Evolutionary conservation across 2,888 invertebrate species (phyloP), one percentile per base, ranked within the genome.

Genomic region (Ectropis crepuscularia): DNA sequence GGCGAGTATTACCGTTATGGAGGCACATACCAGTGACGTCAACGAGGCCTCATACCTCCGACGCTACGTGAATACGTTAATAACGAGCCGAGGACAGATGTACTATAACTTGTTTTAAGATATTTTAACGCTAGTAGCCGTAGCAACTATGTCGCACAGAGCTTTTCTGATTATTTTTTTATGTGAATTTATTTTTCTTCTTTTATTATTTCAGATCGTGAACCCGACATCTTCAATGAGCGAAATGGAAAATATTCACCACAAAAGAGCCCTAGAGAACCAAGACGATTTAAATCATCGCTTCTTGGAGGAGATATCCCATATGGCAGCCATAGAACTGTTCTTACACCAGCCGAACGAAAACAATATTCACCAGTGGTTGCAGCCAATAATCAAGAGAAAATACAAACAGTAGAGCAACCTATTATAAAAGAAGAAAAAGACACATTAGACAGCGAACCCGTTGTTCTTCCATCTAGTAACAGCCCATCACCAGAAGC

Each of bases 251-350:
- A 78, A 69, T 80, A 74, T 61, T 61, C 79, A 67, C 80, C 82
- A 71, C 90, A 92, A 41, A 84, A 87, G 73, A 83, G 83, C 43
- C 83, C 84, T 66, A 91, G 91, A 82, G 94, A 94, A 87, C 93
- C 92, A 50, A 86, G 93, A 77, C 93, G 96, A 70, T 97, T 97
- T 80, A 95, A 96, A 68, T 96, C 96, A 28, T 96, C 96, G 16
- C 96, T 96, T 76, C 93, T 96, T 39, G 97, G 97, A 38, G 97
- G 96, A 16, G 96, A 96, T 77, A 94, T 96, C 48, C 97, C 97
- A 5, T 97, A 97, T 75, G 96, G 96, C n/a, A 96, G 96, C 75
- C 92, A 92, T 68, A 93, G 95, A 50, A 96, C 96, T 81, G 95
- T 97, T 5, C 90, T 96, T n/a, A 97, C 97, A 51, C 94, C 95